Percentiles rank a stretch among this genome's conserved stretches.
Evolutionary conservation across 64 coral and sea anemone genomes (phyloP).

Genomic region (Dendronephthya gigantea): DNA sequence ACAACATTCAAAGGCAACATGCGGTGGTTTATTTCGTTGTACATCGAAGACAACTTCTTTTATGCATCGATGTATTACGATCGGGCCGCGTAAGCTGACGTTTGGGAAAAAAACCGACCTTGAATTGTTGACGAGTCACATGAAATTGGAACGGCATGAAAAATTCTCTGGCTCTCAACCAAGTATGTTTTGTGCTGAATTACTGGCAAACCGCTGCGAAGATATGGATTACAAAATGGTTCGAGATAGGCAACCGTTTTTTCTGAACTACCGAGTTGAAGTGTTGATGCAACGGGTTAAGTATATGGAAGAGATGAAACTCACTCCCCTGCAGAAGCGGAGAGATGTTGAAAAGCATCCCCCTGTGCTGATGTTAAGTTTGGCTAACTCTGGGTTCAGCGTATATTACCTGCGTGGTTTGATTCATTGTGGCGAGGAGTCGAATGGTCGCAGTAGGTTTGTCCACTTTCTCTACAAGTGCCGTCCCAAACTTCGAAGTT

Average conservation of each 20-base stretch:
- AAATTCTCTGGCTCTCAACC: background rate
- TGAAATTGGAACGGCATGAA: background rate
- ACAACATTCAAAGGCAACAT: background rate
- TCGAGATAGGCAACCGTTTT: background rate
- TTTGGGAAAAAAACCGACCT: background rate
- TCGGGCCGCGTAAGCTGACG: background rate
- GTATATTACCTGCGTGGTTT: background rate
- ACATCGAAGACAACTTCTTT: background rate
- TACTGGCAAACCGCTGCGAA: background rate
- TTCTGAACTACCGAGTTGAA: background rate
- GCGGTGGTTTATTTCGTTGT: background rate
- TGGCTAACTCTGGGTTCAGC: background rate
- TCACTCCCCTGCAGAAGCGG: background rate
- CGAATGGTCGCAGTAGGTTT: background rate
- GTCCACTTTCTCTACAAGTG: background rate
- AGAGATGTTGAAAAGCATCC: background rate
- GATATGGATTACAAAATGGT: conserved; percentile 18
- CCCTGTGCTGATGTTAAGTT: conserved; percentile 5
- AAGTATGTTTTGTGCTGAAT: background rate
- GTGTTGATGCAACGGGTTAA: background rate
- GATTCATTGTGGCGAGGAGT: background rate
- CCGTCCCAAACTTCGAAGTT: background rate
- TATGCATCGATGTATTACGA: background rate
- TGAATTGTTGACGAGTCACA: background rate
- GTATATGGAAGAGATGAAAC: background rate